Evolutionary conservation across 1,140 invertebrate genomes (phyloP), one percentile per base, ranked within the genome.

Genomic region (Periplaneta americana): DNA sequence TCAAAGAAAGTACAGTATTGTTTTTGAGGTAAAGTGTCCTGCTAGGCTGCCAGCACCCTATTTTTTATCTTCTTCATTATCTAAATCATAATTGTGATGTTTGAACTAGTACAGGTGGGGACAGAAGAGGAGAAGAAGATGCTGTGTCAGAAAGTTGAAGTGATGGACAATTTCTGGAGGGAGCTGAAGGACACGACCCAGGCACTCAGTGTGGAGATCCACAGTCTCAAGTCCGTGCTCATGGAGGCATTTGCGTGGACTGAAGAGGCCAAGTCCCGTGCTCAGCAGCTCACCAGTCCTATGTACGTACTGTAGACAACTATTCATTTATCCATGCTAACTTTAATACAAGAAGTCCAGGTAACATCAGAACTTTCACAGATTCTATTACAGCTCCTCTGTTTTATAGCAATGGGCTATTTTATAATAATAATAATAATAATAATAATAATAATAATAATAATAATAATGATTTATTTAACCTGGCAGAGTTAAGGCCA

Each of bases 161-260:
- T 86, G 22, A 86, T 91, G 75, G 85, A 88, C 28, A 84, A 87
- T 11, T 91, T 91, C 85, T 85, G 89, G 79, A 85, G 88, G 34
- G 90, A 92, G 81, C 86, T 93, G 11, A 88, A 89, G 80, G 88
- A 90, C 75, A 89, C 88, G 3, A 91, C 89, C n/a, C 84, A 87
- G 18, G 85, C 84, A 57, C 89, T 90, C 84, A 88, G 86, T 48
- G 84, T 86, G 34, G 91, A 91, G 84, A 86, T 90, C 31, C 82
- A 87, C 4, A 81, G 87, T 8, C 85, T 94, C 22, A 92, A 93
- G 83, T 88, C 92, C 82, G 89, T 89, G 36, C 83, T 93, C 0
- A 90, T 92, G 32, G 90, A 93, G 80, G 88, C 91, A 0, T 93
- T 92, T 85, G 90, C 91, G 6, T 92, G 92, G 78, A 88, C 92